Evolutionary conservation across 2,113 vertebrate genomes (phyloP).

Genomic region (Archilochus colubris): DNA sequence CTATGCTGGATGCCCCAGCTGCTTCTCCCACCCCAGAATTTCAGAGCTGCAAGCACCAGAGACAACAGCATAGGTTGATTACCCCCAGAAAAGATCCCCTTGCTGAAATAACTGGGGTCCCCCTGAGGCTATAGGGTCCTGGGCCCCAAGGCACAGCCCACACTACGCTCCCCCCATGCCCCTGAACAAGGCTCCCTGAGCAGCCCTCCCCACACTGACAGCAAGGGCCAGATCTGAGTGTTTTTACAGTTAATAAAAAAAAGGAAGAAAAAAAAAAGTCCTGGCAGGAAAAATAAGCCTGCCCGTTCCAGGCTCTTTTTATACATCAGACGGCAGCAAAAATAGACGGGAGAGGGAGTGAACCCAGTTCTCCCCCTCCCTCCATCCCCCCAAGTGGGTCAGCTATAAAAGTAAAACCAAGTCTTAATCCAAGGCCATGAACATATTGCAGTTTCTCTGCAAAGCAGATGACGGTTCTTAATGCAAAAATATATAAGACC

Average conservation of each 20-base stretch:
- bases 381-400: conserved; percentile 69
- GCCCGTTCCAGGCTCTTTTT: conserved; percentile 59
- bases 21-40: neutral
- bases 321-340: conserved; percentile 66
- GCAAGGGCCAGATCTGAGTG: conserved; percentile 55
- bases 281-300: conserved; percentile 65
- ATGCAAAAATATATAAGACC: conserved; percentile 68
- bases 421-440: conserved; percentile 71
- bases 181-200: neutral
- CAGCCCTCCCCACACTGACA: conserved; percentile 1
- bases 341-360: conserved; percentile 62
- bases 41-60: neutral
- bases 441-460: conserved; percentile 68
- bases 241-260: conserved; percentile 58
- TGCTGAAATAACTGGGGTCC: rapidly evolving
- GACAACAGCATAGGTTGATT: neutral
- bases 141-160: neutral
- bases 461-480: conserved; percentile 71
- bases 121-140: neutral
- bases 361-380: conserved; percentile 61
- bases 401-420: conserved; percentile 70
- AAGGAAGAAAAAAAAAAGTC: neutral
- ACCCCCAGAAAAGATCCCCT: neutral
- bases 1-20: rapidly evolving
- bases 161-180: rapidly evolving